A percentile compares a stretch with the other conserved stretches of the same genome.
These are phyloP conservation scores for Monodelphis domestica DNA, from an alignment of 2,797 vertebrate genomes.

Conservation along the genomic window DNA sequence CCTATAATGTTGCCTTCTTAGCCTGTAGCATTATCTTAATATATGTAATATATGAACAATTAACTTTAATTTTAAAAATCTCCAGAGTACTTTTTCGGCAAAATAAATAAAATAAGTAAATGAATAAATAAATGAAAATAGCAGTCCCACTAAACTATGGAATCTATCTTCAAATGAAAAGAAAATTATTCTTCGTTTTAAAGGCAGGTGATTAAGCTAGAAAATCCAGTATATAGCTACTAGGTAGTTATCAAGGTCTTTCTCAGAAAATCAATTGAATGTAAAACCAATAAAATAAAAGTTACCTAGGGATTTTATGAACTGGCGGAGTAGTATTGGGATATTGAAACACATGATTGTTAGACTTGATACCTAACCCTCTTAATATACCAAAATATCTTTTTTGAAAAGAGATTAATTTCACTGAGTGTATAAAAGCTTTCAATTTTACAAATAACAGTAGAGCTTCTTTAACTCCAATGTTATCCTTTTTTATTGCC, in stretches of 20 bases:
- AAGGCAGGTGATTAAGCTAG: background rate
- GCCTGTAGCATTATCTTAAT: background rate
- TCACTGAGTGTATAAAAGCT: background rate
- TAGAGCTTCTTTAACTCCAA: background rate
- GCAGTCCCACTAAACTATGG: background rate
- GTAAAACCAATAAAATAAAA: background rate
- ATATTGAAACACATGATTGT: background rate
- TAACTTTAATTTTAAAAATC: conserved; percentile 12
- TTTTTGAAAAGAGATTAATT: background rate
- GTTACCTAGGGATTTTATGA: background rate
- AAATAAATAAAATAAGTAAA: conserved; percentile 3
- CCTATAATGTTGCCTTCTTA: background rate
- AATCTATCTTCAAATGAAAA: background rate
- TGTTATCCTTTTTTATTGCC: background rate
- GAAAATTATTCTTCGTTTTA: conserved; percentile 52
- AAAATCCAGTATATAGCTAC: background rate
- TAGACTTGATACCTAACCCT: background rate
- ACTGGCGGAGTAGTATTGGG: background rate
- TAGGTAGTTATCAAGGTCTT: background rate
- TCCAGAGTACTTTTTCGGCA: conserved; percentile 7
- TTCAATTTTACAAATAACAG: background rate
- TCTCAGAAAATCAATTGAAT: background rate
- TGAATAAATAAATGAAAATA: too few species aligned
- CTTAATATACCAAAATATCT: too few species aligned
- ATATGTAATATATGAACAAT: background rate